Evolutionary conservation across 2,113 vertebrate species (phyloP).

Genomic region (Sterrhoptilus dennistouni): DNA sequence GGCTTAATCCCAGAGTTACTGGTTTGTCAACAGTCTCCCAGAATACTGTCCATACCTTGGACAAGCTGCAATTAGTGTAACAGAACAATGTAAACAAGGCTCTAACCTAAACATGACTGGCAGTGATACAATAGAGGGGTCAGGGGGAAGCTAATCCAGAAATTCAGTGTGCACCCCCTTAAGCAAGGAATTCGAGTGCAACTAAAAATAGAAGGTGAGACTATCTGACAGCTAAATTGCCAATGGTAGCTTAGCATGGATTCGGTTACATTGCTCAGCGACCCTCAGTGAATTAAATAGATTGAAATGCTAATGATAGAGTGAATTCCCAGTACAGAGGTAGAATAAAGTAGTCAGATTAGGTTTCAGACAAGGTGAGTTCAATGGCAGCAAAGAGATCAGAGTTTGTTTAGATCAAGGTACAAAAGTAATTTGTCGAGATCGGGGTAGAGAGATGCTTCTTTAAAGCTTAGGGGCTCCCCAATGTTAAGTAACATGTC

Average conservation of each 20-base stretch:
- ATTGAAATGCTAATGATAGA: slow-evolving; percentile 73
- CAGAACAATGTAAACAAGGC: not conserved
- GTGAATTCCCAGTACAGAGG: slow-evolving; percentile 62
- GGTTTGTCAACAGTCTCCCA: not conserved
- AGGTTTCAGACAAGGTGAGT: slow-evolving; percentile 68
- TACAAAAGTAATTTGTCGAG: slow-evolving; percentile 56
- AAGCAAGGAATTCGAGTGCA: slow-evolving; percentile 22
- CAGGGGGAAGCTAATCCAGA: slow-evolving; percentile 23
- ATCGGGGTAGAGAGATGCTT: slow-evolving; percentile 13
- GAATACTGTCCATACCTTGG: not conserved
- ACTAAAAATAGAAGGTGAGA: slow-evolving; percentile 64
- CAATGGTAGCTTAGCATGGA: slow-evolving; percentile 54
- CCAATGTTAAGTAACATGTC: not conserved
- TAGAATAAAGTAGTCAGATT: slow-evolving; percentile 67
- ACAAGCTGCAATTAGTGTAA: slow-evolving; percentile 21
- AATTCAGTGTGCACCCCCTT: slow-evolving; percentile 27
- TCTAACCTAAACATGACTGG: slow-evolving; percentile 12
- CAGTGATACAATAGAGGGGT: slow-evolving; percentile 19
- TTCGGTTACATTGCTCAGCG: slow-evolving; percentile 56
- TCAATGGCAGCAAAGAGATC: slow-evolving; percentile 58
- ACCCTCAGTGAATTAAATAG: slow-evolving; percentile 72
- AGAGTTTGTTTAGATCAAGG: slow-evolving; percentile 59
- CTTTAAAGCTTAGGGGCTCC: slow-evolving; percentile 33
- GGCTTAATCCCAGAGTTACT: slow-evolving; percentile 2
- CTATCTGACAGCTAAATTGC: slow-evolving; percentile 67